Conservation (phyloP, 23 tunicate genomes). For the Phallusia fumigata region DNA sequence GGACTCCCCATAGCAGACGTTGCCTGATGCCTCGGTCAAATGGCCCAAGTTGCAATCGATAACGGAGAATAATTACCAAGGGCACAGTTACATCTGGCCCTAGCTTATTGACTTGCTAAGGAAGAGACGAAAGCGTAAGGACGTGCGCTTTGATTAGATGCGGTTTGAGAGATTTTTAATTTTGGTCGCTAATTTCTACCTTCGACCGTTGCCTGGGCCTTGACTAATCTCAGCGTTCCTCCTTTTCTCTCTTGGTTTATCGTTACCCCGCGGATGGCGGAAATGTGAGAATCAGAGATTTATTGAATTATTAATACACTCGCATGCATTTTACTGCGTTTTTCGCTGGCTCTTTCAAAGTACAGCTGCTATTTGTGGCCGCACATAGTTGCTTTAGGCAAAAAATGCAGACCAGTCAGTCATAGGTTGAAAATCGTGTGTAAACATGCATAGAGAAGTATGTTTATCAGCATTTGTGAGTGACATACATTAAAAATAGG, state of each 20-base stretch:
- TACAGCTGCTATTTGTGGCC: not conserved
- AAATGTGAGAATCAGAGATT: slow-evolving; percentile 10
- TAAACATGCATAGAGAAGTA: too few relatives aligned
- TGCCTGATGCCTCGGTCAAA: not conserved
- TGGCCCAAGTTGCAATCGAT: not conserved
- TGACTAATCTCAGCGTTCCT: not conserved
- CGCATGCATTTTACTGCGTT: not conserved
- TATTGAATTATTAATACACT: slow-evolving; percentile 1
- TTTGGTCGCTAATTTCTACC: not conserved
- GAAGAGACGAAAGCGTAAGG: not conserved
- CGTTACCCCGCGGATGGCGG: not conserved
- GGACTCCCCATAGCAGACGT: not conserved
- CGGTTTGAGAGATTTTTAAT: not conserved
- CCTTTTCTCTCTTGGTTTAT: not conserved
- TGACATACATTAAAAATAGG: too few relatives aligned
- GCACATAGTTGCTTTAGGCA: too few relatives aligned
- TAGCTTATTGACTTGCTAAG: not conserved
- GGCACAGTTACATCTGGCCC: slow-evolving; percentile 4
- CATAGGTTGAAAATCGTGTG: too few relatives aligned
- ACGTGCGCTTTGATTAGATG: not conserved
- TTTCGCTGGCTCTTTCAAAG: not conserved
- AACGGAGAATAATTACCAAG: not conserved
- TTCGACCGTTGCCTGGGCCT: not conserved
- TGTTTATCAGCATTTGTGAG: too few relatives aligned
- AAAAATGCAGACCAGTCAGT: too few relatives aligned